Evolutionary conservation across 2,797 vertebrate genomes (phyloP).

Genomic region (Typhlichthys eigenmanni): DNA sequence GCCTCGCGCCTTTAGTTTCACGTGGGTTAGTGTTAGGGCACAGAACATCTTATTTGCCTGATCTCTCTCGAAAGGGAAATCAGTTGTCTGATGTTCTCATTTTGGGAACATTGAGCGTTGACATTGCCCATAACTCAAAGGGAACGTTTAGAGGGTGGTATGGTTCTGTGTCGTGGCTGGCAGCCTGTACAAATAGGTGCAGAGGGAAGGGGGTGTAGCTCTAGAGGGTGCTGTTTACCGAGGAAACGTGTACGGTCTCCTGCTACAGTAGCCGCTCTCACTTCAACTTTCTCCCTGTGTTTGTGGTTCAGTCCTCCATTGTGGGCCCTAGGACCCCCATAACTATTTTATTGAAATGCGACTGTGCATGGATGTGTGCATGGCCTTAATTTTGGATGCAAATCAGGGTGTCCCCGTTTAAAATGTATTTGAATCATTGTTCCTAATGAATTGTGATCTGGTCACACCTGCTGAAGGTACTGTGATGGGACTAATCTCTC

Average conservation of each 20-base stretch:
- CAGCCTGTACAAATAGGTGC: neutral
- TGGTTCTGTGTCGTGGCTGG: conserved; percentile 1
- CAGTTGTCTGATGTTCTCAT: conserved; percentile 2
- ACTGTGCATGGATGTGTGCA: too few species aligned
- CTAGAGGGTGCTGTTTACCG: conserved; percentile 78
- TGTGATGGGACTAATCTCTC: neutral
- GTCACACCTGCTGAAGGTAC: too few species aligned
- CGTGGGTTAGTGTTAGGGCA: conserved; percentile 30
- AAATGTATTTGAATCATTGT: conserved; percentile 1
- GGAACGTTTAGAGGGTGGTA: neutral
- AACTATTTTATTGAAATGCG: too few species aligned
- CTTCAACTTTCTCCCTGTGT: neutral
- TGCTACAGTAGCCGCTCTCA: conserved; percentile 10
- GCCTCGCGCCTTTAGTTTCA: conserved; percentile 25
- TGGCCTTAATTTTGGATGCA: too few species aligned
- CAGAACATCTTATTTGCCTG: conserved; percentile 18
- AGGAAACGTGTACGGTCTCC: conserved; percentile 33
- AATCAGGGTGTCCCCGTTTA: too few species aligned
- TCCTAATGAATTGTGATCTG: too few species aligned
- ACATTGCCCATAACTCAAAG: neutral
- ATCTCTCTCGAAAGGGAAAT: neutral
- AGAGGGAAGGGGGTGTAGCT: conserved; percentile 40
- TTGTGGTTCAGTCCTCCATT: neutral
- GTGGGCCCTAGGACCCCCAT: too few species aligned
- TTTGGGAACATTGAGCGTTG: neutral